A percentile compares a stretch with the other conserved stretches of the same genome.
These are phyloP conservation scores for Malurus leucopterus DNA, from an alignment of 2,797 vertebrate genomes.

Conservation along the genomic window DNA sequence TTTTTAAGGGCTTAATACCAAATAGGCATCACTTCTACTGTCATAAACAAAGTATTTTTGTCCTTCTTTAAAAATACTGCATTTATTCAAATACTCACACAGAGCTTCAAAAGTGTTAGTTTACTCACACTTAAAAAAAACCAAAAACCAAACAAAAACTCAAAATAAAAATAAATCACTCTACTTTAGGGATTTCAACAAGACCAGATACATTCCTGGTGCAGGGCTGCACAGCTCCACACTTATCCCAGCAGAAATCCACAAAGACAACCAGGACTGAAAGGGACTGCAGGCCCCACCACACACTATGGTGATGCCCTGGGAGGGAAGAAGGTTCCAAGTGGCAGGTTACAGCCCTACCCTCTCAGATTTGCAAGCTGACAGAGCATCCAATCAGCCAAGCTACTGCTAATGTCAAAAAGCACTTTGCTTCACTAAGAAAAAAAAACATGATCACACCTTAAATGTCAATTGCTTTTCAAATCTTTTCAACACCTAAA, in stretches of 20 bases:
- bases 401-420: not conserved
- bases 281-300: not conserved
- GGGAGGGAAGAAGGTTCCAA: not conserved
- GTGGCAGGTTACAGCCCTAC: not conserved
- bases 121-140: not conserved
- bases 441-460: not conserved
- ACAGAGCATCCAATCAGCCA: not conserved
- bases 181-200: not conserved
- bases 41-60: not conserved
- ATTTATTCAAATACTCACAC: not conserved
- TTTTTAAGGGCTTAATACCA: not conserved
- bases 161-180: not conserved
- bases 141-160: rapidly evolving
- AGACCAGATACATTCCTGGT: not conserved
- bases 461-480: not conserved
- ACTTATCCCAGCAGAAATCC: not conserved
- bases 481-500: not conserved
- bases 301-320: not conserved
- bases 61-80: rapidly evolving
- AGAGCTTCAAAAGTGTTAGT: not conserved
- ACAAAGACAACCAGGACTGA: not conserved
- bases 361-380: not conserved
- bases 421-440: not conserved
- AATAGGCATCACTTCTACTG: not conserved
- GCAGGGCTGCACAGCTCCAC: not conserved